phyloP scores from a whole-genome alignment of 2,888 invertebrate genomes.

The Pogonocherus hispidulus region DNA sequence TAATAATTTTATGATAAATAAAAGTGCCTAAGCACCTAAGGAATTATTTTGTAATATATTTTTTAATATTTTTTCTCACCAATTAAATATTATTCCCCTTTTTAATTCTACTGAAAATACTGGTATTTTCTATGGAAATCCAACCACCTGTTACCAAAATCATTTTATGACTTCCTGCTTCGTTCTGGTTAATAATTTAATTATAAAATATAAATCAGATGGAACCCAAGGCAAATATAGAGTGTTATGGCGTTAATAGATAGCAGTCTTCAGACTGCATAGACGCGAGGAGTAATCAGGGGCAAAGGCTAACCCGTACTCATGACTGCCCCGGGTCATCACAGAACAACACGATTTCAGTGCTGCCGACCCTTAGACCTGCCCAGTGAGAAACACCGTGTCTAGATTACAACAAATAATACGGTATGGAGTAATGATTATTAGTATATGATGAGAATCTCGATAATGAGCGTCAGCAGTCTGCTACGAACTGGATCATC shows the following conservation, averaged over 20 bases:
- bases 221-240: constrained; percentile 18
- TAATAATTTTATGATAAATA: no score
- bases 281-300: constrained; percentile 61
- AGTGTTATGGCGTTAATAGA: constrained; percentile 46
- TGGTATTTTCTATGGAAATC: neutral
- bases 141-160: neutral
- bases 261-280: constrained; percentile 46
- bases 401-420: constrained; percentile 44
- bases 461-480: constrained; percentile 5
- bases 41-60: no score
- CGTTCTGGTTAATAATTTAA: constrained; percentile 18
- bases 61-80: no score
- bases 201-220: constrained; percentile 28
- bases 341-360: constrained; percentile 49
- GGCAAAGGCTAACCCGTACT: constrained; percentile 59
- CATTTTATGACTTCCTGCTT: constrained; percentile 14
- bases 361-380: constrained; percentile 41
- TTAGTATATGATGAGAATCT: constrained; percentile 9
- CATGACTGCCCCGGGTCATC: constrained; percentile 57
- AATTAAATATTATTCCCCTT: no score
- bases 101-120: no score
- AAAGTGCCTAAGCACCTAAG: no score
- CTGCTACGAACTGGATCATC: neutral
- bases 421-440: constrained; percentile 9
- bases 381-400: constrained; percentile 53